These are phyloP conservation scores for Gorilla gorilla DNA, from an alignment of 2,113 vertebrate genomes.

Conservation along the genomic window DNA sequence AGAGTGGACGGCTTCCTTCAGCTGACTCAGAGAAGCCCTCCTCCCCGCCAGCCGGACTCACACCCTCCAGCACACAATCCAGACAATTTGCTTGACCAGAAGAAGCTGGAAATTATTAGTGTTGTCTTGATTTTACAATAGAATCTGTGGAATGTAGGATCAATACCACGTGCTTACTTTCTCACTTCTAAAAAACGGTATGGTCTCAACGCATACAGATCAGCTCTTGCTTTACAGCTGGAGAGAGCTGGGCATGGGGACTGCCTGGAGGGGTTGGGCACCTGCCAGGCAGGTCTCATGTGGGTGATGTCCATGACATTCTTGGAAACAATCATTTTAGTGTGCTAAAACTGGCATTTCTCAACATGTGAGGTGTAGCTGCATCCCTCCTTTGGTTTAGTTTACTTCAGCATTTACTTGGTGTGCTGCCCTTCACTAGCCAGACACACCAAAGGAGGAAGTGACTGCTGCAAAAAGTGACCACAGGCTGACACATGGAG, in stretches of 20 bases:
- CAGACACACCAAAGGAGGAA: not conserved
- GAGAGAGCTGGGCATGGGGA: not conserved
- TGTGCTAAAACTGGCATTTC: not conserved
- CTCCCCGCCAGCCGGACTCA: not conserved
- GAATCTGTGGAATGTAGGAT: not conserved
- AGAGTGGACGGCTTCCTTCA: no score
- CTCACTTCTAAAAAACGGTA: not conserved
- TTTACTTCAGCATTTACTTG: not conserved
- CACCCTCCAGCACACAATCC: not conserved
- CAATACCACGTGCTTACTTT: not conserved
- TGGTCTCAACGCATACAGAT: fast-evolving
- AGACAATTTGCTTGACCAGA: not conserved
- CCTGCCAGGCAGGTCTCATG: not conserved
- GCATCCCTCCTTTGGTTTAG: not conserved
- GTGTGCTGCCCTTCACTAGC: not conserved
- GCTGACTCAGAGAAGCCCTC: not conserved
- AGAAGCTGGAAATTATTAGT: not conserved
- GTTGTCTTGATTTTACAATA: not conserved
- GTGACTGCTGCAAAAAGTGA: not conserved
- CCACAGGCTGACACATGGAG: not conserved
- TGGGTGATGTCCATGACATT: not conserved
- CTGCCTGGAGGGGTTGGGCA: not conserved
- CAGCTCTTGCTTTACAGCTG: not conserved
- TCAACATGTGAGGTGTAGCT: not conserved
- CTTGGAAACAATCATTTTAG: not conserved